phyloP scores from a whole-genome alignment of 2,113 vertebrate species.

The Agelaius phoeniceus region DNA sequence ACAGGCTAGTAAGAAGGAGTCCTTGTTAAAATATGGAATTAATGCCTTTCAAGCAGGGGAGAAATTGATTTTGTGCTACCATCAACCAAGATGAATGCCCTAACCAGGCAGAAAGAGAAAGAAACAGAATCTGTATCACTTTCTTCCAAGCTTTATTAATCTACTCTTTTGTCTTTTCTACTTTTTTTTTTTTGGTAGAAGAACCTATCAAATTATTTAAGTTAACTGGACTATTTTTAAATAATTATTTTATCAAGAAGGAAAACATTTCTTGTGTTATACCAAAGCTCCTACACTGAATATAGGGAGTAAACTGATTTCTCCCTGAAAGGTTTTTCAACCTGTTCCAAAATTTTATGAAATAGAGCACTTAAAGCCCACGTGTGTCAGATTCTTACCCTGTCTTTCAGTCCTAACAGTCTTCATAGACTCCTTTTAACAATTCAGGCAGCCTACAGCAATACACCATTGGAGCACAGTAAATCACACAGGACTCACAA shows the following conservation, averaged over 20 bases:
- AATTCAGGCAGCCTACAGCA: background rate
- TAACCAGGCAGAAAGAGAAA: background rate
- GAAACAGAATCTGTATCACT: background rate
- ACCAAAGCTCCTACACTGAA: background rate
- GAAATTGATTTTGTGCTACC: conserved; percentile 23
- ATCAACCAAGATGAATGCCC: background rate
- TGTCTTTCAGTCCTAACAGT: background rate
- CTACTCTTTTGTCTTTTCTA: background rate
- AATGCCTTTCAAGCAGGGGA: background rate
- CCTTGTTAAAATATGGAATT: background rate
- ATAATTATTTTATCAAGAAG: background rate
- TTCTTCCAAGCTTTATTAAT: background rate
- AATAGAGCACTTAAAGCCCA: background rate
- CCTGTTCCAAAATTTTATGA: background rate
- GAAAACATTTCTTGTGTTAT: background rate
- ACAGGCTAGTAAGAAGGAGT: background rate
- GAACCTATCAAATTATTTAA: background rate
- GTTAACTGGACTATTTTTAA: background rate
- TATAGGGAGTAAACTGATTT: background rate
- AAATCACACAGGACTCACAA: background rate
- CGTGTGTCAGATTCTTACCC: background rate
- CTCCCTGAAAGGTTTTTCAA: background rate
- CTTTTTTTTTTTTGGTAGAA: background rate
- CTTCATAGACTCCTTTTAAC: background rate
- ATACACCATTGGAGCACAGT: background rate